Evolutionary conservation across 1,140 invertebrate genomes (phyloP).

Genomic region (Caenorhabditis tropicalis): DNA sequence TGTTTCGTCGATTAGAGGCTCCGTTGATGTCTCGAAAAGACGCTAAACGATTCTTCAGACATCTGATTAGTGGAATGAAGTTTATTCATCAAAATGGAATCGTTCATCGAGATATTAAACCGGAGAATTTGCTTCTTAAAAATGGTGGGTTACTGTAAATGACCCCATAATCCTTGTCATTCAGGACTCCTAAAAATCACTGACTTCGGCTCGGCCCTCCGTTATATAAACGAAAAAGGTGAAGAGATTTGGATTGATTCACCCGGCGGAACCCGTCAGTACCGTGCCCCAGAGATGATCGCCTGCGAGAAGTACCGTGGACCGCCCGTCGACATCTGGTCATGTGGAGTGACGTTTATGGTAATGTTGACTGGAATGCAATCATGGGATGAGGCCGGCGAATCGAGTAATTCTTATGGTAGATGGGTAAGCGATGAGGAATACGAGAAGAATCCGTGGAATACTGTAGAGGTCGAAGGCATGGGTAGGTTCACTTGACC

Average conservation of each 20-base stretch:
- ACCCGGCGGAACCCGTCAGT: neutral
- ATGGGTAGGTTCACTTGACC: neutral
- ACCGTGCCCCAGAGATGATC: slow-evolving; percentile 14
- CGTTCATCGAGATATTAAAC: slow-evolving; percentile 50
- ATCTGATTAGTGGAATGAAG: slow-evolving; percentile 40
- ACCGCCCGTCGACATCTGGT: slow-evolving; percentile 44
- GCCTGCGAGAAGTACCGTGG: slow-evolving; percentile 18
- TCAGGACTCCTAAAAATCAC: slow-evolving; percentile 46
- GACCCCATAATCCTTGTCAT: neutral
- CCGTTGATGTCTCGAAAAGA: neutral
- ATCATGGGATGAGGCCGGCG: neutral
- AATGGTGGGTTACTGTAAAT: neutral
- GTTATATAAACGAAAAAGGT: neutral
- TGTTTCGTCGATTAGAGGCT: slow-evolving; percentile 46
- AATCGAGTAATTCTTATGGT: too few species aligned
- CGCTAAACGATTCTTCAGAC: slow-evolving; percentile 40
- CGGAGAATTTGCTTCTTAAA: slow-evolving; percentile 45
- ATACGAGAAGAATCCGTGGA: neutral
- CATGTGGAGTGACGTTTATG: slow-evolving; percentile 42
- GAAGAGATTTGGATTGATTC: neutral
- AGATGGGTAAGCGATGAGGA: neutral
- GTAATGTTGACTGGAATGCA: slow-evolving; percentile 36
- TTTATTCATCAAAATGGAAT: slow-evolving; percentile 11
- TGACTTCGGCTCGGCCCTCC: slow-evolving; percentile 44
- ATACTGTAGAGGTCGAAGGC: neutral